A percentile compares a stretch with the other conserved stretches of the same genome.
Evolutionary conservation across 2,888 invertebrate genomes (phyloP).

Genomic region (Epinotia demarniana): DNA sequence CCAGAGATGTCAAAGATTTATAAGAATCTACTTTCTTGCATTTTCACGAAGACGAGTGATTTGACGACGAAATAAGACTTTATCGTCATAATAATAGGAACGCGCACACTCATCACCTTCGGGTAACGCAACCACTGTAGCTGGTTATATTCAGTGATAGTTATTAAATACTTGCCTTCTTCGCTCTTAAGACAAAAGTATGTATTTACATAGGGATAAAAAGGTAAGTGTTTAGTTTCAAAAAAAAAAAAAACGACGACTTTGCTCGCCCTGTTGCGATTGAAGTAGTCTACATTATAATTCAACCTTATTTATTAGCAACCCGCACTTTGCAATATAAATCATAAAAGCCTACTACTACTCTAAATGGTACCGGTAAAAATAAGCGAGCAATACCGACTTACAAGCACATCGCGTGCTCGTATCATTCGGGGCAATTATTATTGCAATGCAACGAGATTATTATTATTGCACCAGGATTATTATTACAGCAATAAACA

Average conservation of each 20-base stretch:
- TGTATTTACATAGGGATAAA: neutral
- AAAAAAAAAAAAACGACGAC: too few species aligned
- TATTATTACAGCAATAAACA: constrained; percentile 74
- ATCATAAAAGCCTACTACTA: constrained; percentile 63
- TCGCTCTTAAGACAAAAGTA: too few species aligned
- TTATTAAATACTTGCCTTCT: too few species aligned
- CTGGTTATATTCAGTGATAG: too few species aligned
- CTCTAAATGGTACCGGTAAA: constrained; percentile 59
- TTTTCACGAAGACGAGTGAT: too few species aligned
- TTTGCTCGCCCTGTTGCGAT: constrained; percentile 16
- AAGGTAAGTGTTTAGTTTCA: too few species aligned
- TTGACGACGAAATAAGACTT: too few species aligned
- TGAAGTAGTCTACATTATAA: constrained; percentile 26
- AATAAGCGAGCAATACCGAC: constrained; percentile 59
- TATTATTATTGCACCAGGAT: constrained; percentile 20
- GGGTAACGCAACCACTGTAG: too few species aligned
- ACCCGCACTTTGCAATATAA: constrained; percentile 54
- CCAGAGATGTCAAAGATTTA: too few species aligned
- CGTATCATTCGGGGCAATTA: constrained; percentile 80
- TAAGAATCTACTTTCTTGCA: too few species aligned
- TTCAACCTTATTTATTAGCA: constrained; percentile 43
- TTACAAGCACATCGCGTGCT: constrained; percentile 69
- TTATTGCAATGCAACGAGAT: constrained; percentile 69
- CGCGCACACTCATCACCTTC: too few species aligned
- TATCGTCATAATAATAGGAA: too few species aligned